A percentile compares a stretch with the other conserved stretches of the same genome.
These are phyloP conservation scores for Illadopsis cleaveri DNA, from an alignment of 2,113 vertebrate genomes.

Conservation along the genomic window DNA sequence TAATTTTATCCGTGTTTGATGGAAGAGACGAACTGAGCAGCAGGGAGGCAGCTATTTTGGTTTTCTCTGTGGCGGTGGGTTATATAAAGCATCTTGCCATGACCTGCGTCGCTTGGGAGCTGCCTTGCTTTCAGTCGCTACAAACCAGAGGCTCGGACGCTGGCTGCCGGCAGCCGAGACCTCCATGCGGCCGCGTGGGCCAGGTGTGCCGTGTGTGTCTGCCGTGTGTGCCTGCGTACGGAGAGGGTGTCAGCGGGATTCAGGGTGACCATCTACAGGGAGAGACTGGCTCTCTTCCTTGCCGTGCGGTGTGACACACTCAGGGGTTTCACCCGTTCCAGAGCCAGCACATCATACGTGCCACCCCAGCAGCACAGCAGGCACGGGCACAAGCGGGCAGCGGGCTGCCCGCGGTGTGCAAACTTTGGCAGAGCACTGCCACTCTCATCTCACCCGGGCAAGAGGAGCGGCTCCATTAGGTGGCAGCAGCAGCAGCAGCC, in stretches of 20 bases:
- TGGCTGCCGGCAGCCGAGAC: neutral
- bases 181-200: neutral
- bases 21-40: constrained; percentile 91
- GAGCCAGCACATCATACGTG: neutral
- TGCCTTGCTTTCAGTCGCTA: constrained; percentile 50
- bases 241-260: neutral
- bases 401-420: neutral
- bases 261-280: accelerated
- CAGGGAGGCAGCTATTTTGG: constrained; percentile 92
- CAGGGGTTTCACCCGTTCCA: neutral
- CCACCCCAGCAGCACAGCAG: neutral
- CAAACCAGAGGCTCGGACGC: neutral
- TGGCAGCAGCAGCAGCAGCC: constrained; percentile 15
- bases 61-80: constrained; percentile 77
- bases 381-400: neutral
- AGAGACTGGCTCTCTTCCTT: neutral
- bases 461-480: neutral
- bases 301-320: accelerated
- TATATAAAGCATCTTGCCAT: constrained; percentile 79
- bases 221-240: accelerated
- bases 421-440: neutral
- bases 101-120: constrained; percentile 71
- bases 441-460: neutral
- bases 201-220: neutral
- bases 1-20: constrained; percentile 95